Percentiles rank a stretch among this genome's conserved stretches.
Evolutionary conservation across 2,888 invertebrate species (phyloP).

Genomic region (Brenthis daphne): DNA sequence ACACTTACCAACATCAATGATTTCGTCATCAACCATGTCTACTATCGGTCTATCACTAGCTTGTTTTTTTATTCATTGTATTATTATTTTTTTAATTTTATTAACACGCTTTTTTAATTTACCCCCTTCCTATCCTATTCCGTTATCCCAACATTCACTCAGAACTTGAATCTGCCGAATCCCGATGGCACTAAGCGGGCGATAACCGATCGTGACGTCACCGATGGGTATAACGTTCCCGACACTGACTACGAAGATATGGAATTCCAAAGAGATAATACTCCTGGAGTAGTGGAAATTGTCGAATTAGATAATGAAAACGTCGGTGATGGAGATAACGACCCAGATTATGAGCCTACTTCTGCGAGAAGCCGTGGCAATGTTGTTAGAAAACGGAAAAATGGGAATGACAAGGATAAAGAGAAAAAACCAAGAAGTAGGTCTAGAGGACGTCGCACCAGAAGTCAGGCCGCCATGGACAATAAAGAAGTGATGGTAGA

Average conservation of each 20-base stretch:
- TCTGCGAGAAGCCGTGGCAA: slow-evolving; percentile 70
- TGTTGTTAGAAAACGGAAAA: slow-evolving; percentile 66
- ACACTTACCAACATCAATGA: slow-evolving; percentile 9
- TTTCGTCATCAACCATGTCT: slow-evolving; percentile 63
- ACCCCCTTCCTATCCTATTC: slow-evolving; percentile 53
- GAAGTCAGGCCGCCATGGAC: slow-evolving; percentile 66
- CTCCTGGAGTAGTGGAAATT: slow-evolving; percentile 68
- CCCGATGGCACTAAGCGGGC: slow-evolving; percentile 61
- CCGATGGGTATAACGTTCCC: slow-evolving; percentile 60
- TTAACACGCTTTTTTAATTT: slow-evolving; percentile 83
- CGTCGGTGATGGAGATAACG: slow-evolving; percentile 57
- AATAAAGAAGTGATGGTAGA: slow-evolving; percentile 60
- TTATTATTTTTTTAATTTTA: slow-evolving; percentile 67
- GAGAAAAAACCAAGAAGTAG: slow-evolving; percentile 62
- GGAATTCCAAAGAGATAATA: slow-evolving; percentile 57
- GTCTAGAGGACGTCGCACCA: slow-evolving; percentile 70
- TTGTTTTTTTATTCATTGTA: slow-evolving; percentile 61
- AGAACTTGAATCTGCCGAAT: slow-evolving; percentile 78
- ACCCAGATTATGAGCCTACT: slow-evolving; percentile 67
- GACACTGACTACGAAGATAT: slow-evolving; percentile 68
- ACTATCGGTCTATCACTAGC: slow-evolving; percentile 45
- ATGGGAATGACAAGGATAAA: slow-evolving; percentile 50
- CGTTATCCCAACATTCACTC: slow-evolving; percentile 50
- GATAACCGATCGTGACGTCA: slow-evolving; percentile 59
- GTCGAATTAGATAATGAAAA: slow-evolving; percentile 59